phyloP scores from a whole-genome alignment of 2,113 vertebrate genomes.

The Ornithorhynchus anatinus region DNA sequence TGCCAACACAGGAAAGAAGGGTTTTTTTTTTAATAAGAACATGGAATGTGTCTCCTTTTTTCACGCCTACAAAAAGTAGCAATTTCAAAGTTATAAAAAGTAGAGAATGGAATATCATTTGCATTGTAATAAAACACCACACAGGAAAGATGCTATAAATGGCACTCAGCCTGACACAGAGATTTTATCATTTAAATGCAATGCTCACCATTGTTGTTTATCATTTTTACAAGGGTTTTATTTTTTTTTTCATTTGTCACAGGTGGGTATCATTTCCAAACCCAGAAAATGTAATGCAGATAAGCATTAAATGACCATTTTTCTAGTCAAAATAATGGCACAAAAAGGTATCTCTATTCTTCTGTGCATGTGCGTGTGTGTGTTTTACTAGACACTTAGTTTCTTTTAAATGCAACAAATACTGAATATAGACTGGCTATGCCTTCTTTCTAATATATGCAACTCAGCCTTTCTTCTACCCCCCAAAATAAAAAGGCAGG shows the following conservation, averaged over 20 bases:
- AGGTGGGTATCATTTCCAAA: neutral
- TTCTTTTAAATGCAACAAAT: neutral
- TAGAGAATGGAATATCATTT: neutral
- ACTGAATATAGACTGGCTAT: neutral
- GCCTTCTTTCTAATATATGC: neutral
- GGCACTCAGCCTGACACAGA: neutral
- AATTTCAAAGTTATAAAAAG: neutral
- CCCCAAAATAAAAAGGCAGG: no score
- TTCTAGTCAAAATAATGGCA: neutral
- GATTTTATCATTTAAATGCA: neutral
- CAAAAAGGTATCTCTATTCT: no score
- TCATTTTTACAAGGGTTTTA: neutral
- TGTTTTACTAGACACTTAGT: neutral
- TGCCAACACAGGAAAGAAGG: neutral
- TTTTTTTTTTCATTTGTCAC: neutral
- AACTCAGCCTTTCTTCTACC: no score
- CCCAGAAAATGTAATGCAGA: neutral
- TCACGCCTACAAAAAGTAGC: neutral
- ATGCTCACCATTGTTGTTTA: neutral
- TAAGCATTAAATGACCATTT: neutral
- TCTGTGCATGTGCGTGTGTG: no score
- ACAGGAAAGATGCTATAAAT: conserved; percentile 6
- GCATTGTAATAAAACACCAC: neutral
- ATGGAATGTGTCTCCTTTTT: neutral
- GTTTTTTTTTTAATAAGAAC: neutral